Evolutionary conservation across 2,888 invertebrate species (phyloP).

Genomic region (Aphidoletes aphidimyza): DNA sequence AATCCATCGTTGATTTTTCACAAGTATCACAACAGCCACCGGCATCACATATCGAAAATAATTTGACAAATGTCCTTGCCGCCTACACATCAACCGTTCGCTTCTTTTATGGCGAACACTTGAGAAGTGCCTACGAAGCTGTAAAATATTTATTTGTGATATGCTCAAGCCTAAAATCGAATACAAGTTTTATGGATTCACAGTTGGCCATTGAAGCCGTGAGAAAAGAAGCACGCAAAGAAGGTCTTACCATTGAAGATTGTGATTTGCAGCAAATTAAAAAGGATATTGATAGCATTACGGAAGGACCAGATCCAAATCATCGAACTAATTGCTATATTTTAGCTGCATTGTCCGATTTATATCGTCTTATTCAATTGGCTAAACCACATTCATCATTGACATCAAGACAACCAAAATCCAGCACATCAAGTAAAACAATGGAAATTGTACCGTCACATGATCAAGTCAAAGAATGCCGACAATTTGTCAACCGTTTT

Average conservation of each 20-base stretch:
- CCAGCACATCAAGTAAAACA: not conserved
- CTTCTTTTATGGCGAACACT: constrained; percentile 82
- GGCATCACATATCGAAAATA: constrained; percentile 74
- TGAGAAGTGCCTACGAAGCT: constrained; percentile 72
- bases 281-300: constrained; percentile 72
- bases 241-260: constrained; percentile 66
- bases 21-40: constrained; percentile 75
- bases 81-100: constrained; percentile 78
- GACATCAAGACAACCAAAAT: not conserved
- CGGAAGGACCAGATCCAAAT: constrained; percentile 70
- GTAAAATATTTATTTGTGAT: constrained; percentile 71
- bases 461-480: constrained; percentile 58
- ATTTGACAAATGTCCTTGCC: constrained; percentile 80
- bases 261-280: constrained; percentile 71
- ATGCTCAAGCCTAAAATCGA: constrained; percentile 72
- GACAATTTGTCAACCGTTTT: constrained; percentile 70
- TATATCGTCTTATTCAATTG: constrained; percentile 71
- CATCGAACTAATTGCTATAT: constrained; percentile 70
- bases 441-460: not conserved
- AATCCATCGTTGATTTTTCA: constrained; percentile 70
- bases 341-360: constrained; percentile 75
- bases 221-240: constrained; percentile 70
- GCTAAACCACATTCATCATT: constrained; percentile 60
- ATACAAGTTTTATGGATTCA: constrained; percentile 72
- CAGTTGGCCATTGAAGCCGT: constrained; percentile 75